phyloP scores from a whole-genome alignment of 2,888 invertebrate species.

The Drosophila rubida region DNA sequence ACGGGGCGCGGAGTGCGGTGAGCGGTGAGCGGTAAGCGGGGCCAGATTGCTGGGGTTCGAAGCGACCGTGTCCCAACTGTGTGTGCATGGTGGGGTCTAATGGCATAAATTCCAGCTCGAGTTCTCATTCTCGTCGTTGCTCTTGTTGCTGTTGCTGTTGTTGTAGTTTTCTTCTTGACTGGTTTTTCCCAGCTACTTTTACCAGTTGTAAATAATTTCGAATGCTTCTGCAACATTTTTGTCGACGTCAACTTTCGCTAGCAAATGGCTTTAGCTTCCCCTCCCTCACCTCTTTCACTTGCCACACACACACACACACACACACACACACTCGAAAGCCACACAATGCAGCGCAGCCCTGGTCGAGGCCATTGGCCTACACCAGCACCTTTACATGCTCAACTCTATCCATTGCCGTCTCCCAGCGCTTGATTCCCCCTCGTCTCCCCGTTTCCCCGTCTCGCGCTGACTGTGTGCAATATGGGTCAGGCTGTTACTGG shows the following conservation, averaged over 20 bases:
- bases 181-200: conserved; percentile 49
- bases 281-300: conserved; percentile 7
- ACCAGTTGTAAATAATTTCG: conserved; percentile 59
- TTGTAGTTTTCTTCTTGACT: conserved; percentile 53
- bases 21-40: neutral
- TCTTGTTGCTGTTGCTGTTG: conserved; percentile 17
- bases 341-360: neutral
- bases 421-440: no score
- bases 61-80: conserved; percentile 49
- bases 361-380: no score
- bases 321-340: conserved; percentile 6
- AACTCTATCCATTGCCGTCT: no score
- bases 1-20: neutral
- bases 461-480: no score
- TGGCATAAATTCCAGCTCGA: conserved; percentile 48
- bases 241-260: conserved; percentile 50
- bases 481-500: no score
- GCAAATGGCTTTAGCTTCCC: conserved; percentile 36
- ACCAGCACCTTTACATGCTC: no score
- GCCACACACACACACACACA: no score
- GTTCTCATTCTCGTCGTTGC: neutral
- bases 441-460: no score
- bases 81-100: conserved; percentile 41
- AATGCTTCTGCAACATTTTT: conserved; percentile 51
- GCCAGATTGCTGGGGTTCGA: conserved; percentile 1